These are phyloP conservation scores for Pampusana beccarii DNA, from an alignment of 2,113 vertebrate genomes.

Conservation along the genomic window DNA sequence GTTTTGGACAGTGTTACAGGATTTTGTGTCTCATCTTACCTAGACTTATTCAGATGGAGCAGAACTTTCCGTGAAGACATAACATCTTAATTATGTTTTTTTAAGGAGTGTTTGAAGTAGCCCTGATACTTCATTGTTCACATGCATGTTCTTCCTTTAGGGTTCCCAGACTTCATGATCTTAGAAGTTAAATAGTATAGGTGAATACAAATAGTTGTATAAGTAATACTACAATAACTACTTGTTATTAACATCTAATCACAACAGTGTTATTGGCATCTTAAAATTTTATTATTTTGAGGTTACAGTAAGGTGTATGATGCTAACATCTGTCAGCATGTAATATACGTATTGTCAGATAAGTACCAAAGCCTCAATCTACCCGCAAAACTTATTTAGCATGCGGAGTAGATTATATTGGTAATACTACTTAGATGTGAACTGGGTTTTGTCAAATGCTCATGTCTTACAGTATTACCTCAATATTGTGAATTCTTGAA, in stretches of 20 bases:
- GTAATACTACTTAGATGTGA: not conserved
- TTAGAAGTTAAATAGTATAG: not conserved
- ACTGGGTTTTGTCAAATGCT: no score
- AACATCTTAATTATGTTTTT: not conserved
- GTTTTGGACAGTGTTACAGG: no score
- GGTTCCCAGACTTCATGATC: not conserved
- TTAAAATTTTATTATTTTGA: not conserved
- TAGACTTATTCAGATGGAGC: not conserved
- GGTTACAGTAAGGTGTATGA: not conserved
- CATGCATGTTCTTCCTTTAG: not conserved
- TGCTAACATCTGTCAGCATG: not conserved
- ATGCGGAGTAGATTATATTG: not conserved
- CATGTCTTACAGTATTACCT: not conserved
- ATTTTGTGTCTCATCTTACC: not conserved
- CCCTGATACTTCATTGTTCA: not conserved
- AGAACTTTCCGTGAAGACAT: not conserved
- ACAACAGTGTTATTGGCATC: fast-evolving
- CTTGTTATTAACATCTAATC: not conserved
- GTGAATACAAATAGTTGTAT: not conserved
- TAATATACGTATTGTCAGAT: not conserved
- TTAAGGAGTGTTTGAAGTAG: not conserved
- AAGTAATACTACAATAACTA: not conserved
- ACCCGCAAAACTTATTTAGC: not conserved
- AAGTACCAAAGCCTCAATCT: not conserved
- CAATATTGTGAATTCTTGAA: not conserved